phyloP scores from a whole-genome alignment of 2,113 vertebrate genomes.

The Antechinus flavipes region DNA sequence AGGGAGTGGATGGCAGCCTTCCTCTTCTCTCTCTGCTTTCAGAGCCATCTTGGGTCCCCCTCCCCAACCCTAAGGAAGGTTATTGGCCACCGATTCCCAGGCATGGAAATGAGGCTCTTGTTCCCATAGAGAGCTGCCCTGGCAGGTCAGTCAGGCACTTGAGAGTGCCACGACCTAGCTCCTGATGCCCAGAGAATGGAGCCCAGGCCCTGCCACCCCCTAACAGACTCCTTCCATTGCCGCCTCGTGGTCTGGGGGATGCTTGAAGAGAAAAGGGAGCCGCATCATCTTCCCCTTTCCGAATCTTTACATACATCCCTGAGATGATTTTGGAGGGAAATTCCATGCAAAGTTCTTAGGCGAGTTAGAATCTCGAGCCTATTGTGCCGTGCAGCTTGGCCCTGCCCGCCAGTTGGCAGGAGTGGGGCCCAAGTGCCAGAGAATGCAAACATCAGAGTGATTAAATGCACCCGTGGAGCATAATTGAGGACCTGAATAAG shows the following conservation, averaged over 20 bases:
- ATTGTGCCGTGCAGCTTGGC: slow-evolving; percentile 77
- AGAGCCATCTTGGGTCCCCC: too few relatives aligned
- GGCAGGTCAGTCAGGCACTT: neutral
- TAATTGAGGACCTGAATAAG: slow-evolving; percentile 80
- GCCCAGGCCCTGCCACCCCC: neutral
- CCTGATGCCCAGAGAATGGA: neutral
- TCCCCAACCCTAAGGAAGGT: too few relatives aligned
- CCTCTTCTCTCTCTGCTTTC: too few relatives aligned
- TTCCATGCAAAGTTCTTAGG: slow-evolving; percentile 77
- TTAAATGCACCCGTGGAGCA: slow-evolving; percentile 77
- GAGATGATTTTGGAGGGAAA: slow-evolving; percentile 71
- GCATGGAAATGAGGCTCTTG: neutral
- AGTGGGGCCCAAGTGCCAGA: slow-evolving; percentile 73
- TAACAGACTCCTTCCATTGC: neutral
- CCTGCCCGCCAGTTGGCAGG: slow-evolving; percentile 75
- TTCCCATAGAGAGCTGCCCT: neutral
- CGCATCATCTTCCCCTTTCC: slow-evolving; percentile 56
- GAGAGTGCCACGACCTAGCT: neutral
- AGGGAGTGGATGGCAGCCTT: neutral
- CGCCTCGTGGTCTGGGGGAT: slow-evolving; percentile 15
- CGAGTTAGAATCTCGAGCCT: slow-evolving; percentile 76
- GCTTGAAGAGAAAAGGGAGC: slow-evolving; percentile 50
- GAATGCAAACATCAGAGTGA: slow-evolving; percentile 79
- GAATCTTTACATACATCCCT: slow-evolving; percentile 58
- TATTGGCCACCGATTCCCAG: neutral